These are phyloP conservation scores for Crotophaga sulcirostris DNA, from an alignment of 2,113 vertebrate genomes.

Conservation along the genomic window DNA sequence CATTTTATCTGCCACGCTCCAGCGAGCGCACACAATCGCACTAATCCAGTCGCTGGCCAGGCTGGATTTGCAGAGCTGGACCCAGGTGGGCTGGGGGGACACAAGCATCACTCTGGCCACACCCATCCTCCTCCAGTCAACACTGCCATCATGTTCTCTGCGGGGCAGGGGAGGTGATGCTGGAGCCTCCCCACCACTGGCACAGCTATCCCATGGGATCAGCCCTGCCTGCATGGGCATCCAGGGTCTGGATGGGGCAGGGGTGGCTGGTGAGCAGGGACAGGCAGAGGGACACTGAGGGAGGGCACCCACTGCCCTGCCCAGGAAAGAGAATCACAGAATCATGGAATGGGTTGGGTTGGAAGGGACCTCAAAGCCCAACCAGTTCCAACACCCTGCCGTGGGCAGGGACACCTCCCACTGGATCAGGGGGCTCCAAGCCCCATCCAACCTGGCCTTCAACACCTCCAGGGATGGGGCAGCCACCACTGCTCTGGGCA, in stretches of 20 bases:
- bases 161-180: background rate
- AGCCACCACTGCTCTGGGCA: no score
- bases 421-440: no score
- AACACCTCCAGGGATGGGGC: no score
- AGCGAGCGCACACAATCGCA: background rate
- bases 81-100: background rate
- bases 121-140: accelerated
- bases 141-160: accelerated
- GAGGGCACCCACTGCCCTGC: background rate
- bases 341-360: no score
- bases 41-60: constrained; percentile 26
- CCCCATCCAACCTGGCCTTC: no score
- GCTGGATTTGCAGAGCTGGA: constrained; percentile 33
- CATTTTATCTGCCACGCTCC: constrained; percentile 25
- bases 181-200: background rate
- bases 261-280: background rate
- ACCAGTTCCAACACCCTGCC: no score
- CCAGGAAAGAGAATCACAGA: background rate
- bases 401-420: no score
- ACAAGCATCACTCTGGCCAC: accelerated
- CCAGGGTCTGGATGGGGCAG: background rate
- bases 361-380: no score
- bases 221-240: background rate
- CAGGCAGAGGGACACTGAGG: background rate
- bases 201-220: accelerated